Base-by-base conservation (phyloP, 2,797 vertebrate genomes). In the Enteromius anoplus region DNA sequence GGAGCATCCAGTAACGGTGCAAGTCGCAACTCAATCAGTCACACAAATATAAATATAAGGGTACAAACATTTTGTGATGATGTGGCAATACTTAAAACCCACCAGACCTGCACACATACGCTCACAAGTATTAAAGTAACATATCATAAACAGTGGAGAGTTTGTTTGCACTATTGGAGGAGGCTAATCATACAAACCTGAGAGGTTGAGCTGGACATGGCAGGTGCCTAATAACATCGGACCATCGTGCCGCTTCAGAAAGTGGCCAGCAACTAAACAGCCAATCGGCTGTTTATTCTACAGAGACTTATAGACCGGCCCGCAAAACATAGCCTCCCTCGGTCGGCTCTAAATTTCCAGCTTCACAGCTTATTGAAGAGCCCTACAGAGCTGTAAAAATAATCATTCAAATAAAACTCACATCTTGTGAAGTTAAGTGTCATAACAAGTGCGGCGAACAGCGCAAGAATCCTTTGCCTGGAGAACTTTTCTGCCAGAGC, bases 401-500 rank as follows among this genome's bases (percentile, higher is more conserved):
- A 84, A 87, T 83, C 23, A 81, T 72, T 55, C 51, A 85, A 81
- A 88, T 72, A 85, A 85, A 88, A 85, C 80, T 53, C 58, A 78
- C 23, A 81, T 87, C 71, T 70, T 26, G 42, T 88, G 72, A 78
- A 84, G 53, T 81, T 58, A 53, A 55, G 85, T 80, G 81, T 86
- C 81, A 83, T 78, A 86, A 84, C 75, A 87, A 76, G 80, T 26
- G 70, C 78, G 77, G 34, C 3, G 58, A 84, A 72, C 62, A 82
- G 68, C 75, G 55, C 84, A 83, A 82, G 76, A 83, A 79, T 64
- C 73, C 72, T 79, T 78, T 78, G 85, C 60, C 81, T 77, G 66
- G 78, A 78, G 49, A 84, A 62, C 75, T 78, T 77, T 68, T 83
- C 68, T 40, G 45, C 65, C 77, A 81, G 62, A 83, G 76, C 51